phyloP scores from a whole-genome alignment of 2,797 vertebrate genomes.

The Hapalemur alaotrensis region DNA sequence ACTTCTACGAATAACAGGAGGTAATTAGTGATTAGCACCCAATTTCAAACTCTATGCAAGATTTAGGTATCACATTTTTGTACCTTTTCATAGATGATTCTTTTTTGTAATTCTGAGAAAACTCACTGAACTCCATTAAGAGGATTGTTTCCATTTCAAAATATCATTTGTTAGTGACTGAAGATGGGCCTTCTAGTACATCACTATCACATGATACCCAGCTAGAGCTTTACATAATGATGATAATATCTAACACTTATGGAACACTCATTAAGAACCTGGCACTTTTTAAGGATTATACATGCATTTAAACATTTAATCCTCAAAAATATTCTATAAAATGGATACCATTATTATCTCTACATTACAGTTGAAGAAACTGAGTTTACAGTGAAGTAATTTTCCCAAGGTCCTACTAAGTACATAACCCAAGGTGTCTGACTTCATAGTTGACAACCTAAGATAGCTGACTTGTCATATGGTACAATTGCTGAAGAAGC shows the following conservation, averaged over 20 bases:
- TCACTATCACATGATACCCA: not conserved
- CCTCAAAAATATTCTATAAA: not conserved
- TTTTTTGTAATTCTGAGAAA: constrained; percentile 7
- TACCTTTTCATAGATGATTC: not conserved
- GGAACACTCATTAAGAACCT: not conserved
- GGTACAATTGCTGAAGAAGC: not conserved
- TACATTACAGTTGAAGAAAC: not conserved
- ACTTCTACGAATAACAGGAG: not conserved
- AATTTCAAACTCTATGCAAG: not conserved
- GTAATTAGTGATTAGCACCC: not conserved
- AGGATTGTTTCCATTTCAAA: not conserved
- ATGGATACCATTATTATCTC: not conserved
- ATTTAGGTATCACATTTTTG: not conserved
- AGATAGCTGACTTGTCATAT: not conserved
- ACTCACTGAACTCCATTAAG: not conserved
- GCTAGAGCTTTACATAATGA: not conserved
- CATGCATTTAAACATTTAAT: not conserved
- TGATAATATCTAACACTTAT: not conserved
- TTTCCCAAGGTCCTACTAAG: not conserved
- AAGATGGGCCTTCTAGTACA: not conserved
- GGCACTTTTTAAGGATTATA: not conserved
- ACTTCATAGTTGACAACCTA: not conserved
- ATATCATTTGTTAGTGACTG: not conserved
- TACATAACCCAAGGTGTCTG: not conserved
- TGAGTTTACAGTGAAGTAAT: not conserved